A percentile compares a stretch with the other conserved stretches of the same genome.
These are phyloP conservation scores for Brachionus sp. DNA, from an alignment of 1,140 invertebrate species.

Conservation along the genomic window DNA sequence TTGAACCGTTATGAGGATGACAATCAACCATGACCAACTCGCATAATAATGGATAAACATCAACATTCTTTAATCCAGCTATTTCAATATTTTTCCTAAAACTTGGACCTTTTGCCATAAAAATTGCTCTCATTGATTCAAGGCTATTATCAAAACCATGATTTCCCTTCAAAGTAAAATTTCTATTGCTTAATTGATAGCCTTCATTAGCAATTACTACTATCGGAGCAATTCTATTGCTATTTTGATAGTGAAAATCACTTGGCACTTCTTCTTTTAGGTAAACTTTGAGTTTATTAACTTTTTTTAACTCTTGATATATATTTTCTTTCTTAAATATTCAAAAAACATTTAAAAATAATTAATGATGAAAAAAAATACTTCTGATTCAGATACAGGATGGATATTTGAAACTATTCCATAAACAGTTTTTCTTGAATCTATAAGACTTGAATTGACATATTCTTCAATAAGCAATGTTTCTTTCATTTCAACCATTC, in stretches of 20 bases:
- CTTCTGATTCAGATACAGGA: neutral
- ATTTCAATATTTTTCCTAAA: neutral
- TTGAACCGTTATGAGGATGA: too few relatives aligned
- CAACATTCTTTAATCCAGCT: neutral
- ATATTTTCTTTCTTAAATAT: conserved; percentile 58
- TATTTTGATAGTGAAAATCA: conserved; percentile 61
- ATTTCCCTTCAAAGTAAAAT: conserved; percentile 56
- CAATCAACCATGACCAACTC: too few relatives aligned
- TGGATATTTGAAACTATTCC: conserved; percentile 43
- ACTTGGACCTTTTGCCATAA: conserved; percentile 26
- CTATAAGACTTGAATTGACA: neutral
- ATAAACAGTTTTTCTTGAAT: conserved; percentile 5
- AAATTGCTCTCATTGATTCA: conserved; percentile 61
- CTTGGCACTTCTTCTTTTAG: conserved; percentile 63
- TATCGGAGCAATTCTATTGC: conserved; percentile 40
- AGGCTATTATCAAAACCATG: conserved; percentile 63
- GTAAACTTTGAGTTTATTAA: conserved; percentile 63
- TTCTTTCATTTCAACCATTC: conserved; percentile 33
- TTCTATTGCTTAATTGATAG: neutral
- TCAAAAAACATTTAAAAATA: conserved; percentile 51
- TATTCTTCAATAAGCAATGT: neutral
- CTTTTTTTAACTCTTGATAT: conserved; percentile 62
- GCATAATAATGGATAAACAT: conserved; percentile 41
- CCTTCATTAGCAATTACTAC: conserved; percentile 19
- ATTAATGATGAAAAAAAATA: conserved; percentile 63